A percentile compares a stretch with the other conserved stretches of the same genome.
These are phyloP conservation scores for Chrysochloris asiatica DNA, from an alignment of 2,113 vertebrate species.

Conservation along the genomic window DNA sequence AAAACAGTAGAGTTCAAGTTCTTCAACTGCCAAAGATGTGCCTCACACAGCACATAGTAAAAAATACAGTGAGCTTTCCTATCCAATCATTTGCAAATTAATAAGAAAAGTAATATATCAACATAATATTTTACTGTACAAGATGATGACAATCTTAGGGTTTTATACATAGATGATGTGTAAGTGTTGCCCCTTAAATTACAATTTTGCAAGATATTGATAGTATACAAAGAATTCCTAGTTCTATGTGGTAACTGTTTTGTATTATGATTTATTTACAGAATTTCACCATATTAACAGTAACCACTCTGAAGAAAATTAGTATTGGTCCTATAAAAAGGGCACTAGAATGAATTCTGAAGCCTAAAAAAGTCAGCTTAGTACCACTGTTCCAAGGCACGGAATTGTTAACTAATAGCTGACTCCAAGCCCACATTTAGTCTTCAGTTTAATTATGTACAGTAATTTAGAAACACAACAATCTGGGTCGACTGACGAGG, in stretches of 20 bases:
- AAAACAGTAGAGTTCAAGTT: not conserved
- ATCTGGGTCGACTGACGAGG: not conserved
- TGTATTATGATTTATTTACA: slow-evolving; percentile 84
- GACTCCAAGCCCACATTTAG: not conserved
- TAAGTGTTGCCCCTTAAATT: slow-evolving; percentile 84
- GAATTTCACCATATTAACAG: slow-evolving; percentile 69
- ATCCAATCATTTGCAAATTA: slow-evolving; percentile 38
- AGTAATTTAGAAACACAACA: not conserved
- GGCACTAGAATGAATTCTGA: slow-evolving; percentile 49
- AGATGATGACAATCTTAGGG: slow-evolving; percentile 40
- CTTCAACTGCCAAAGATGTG: not conserved
- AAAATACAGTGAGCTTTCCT: not conserved
- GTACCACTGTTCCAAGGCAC: not conserved
- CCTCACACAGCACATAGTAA: not conserved
- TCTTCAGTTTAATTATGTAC: slow-evolving; percentile 23
- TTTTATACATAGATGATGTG: slow-evolving; percentile 46
- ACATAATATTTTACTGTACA: slow-evolving; percentile 53
- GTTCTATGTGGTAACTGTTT: slow-evolving; percentile 60
- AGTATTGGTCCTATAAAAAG: slow-evolving; percentile 67
- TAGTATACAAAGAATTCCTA: slow-evolving; percentile 82
- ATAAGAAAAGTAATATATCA: slow-evolving; percentile 35
- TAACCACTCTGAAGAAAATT: slow-evolving; percentile 49
- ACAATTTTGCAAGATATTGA: slow-evolving; percentile 72
- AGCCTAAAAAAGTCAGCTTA: slow-evolving; percentile 11
- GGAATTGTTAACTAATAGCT: slow-evolving; percentile 36